Conservation (phyloP, 2,888 invertebrate genomes). For the Acrobasis repandana region DNA sequence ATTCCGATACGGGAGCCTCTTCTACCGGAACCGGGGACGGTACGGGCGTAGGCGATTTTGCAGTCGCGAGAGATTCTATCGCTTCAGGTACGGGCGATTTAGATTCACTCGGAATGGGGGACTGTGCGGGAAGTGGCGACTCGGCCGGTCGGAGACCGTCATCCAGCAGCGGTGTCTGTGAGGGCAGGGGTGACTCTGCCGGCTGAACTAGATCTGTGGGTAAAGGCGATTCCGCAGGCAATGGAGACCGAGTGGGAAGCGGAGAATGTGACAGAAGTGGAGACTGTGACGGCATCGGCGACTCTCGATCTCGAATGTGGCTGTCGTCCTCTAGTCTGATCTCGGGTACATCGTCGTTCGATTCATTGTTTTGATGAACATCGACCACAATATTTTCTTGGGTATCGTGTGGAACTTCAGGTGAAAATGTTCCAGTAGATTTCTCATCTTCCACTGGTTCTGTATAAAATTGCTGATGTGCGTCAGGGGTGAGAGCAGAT, state of each 20-base stretch:
- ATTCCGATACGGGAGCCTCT: background rate
- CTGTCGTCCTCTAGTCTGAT: slow-evolving; percentile 33
- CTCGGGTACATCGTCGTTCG: slow-evolving; percentile 27
- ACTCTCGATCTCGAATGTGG: slow-evolving; percentile 28
- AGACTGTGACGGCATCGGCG: slow-evolving; percentile 28
- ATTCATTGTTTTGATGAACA: slow-evolving; percentile 39
- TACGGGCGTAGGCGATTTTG: background rate
- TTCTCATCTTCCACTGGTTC: slow-evolving; percentile 35
- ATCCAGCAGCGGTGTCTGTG: background rate
- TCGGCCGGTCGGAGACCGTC: background rate
- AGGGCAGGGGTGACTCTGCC: slow-evolving; percentile 2
- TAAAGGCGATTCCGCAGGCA: background rate
- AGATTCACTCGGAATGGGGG: slow-evolving; percentile 22
- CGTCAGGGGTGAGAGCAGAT: slow-evolving; percentile 31
- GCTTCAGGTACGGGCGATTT: background rate
- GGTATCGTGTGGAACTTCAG: slow-evolving; percentile 39
- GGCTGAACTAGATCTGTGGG: background rate
- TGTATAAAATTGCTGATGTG: slow-evolving; percentile 35
- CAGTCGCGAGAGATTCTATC: background rate
- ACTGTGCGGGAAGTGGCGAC: slow-evolving; percentile 29
- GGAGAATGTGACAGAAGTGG: slow-evolving; percentile 34
- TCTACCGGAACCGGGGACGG: background rate
- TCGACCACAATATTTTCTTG: slow-evolving; percentile 43
- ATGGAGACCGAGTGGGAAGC: slow-evolving; percentile 26
- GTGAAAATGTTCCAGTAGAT: slow-evolving; percentile 39